Evolutionary conservation across 2,797 vertebrate species (phyloP).

Genomic region (Syndactyla subalaris): DNA sequence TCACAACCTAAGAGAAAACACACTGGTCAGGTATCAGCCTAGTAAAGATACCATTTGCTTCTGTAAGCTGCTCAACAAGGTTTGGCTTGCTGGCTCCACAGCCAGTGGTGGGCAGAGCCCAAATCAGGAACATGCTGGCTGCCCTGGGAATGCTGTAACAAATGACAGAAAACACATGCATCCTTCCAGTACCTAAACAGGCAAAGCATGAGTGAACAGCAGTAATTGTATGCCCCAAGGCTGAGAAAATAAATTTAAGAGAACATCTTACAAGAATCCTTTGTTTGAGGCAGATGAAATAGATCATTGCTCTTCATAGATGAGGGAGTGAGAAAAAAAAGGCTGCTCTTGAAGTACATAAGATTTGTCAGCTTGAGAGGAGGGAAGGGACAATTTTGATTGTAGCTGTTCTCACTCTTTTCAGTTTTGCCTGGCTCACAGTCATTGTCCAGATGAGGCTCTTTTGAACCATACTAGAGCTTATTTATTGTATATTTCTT

Average conservation of each 20-base stretch:
- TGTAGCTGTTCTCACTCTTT: not conserved
- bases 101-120: not conserved
- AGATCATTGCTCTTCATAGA: not conserved
- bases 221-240: not conserved
- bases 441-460: not conserved
- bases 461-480: not conserved
- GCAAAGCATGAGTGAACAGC: not conserved
- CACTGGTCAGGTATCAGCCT: not conserved
- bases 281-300: slow-evolving; percentile 14
- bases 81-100: not conserved
- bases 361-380: not conserved
- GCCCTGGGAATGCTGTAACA: not conserved
- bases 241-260: slow-evolving; percentile 4
- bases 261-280: not conserved
- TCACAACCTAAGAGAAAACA: not conserved
- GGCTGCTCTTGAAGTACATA: not conserved
- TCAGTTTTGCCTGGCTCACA: not conserved
- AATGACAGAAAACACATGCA: not conserved
- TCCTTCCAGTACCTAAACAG: not conserved
- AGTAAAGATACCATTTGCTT: not conserved
- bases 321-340: not conserved
- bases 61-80: not conserved
- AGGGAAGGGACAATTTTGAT: not conserved
- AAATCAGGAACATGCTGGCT: rapidly evolving
- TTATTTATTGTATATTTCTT: not conserved